phyloP scores from a whole-genome alignment of 1,140 invertebrate genomes.

The Apis mellifera region DNA sequence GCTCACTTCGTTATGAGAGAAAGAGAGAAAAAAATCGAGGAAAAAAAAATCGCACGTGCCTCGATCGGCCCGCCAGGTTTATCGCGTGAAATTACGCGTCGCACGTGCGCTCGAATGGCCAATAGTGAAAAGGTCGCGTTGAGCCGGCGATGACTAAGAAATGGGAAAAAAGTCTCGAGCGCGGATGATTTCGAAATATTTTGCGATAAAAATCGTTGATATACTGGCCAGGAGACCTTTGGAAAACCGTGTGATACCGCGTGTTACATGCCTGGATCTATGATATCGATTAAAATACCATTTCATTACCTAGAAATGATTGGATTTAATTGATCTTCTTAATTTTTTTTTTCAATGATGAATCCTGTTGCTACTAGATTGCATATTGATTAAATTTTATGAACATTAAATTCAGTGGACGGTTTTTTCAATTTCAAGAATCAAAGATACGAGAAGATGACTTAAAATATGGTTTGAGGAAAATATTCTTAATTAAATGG shows the following conservation, averaged over 20 bases:
- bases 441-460: too few species aligned
- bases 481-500: too few species aligned
- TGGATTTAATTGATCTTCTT: not conserved
- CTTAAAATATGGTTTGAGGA: too few species aligned
- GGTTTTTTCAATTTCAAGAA: too few species aligned
- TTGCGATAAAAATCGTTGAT: conserved; percentile 4
- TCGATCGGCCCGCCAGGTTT: not conserved
- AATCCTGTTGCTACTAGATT: too few species aligned
- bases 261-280: not conserved
- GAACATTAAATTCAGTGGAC: too few species aligned
- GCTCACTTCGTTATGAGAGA: not conserved
- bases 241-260: not conserved
- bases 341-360: not conserved
- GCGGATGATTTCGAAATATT: conserved; percentile 29
- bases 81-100: not conserved
- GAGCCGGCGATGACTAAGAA: not conserved
- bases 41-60: not conserved
- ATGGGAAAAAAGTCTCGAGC: not conserved
- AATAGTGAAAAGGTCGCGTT: conserved; percentile 10
- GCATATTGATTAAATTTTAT: too few species aligned
- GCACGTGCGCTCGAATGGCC: not conserved
- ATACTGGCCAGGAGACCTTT: conserved; percentile 27
- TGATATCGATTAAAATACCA: conserved; percentile 8
- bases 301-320: not conserved
- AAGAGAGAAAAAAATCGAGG: not conserved